Conservation (phyloP, 2,113 vertebrate species). For the Myotis yumanensis region DNA sequence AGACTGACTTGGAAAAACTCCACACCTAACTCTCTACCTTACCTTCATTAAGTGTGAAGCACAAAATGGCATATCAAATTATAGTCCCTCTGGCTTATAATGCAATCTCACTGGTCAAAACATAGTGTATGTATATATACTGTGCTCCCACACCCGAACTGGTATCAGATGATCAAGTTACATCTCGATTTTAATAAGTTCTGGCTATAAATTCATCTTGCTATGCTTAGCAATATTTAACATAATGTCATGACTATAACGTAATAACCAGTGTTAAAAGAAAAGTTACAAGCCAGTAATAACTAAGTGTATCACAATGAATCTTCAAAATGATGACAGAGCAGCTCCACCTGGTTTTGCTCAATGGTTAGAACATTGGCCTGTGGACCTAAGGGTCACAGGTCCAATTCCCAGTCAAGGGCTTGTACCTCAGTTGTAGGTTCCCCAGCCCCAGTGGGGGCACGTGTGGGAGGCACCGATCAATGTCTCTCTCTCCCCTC, state of each 20-base stretch:
- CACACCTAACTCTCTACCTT: background rate
- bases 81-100: background rate
- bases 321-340: slow-evolving; percentile 8
- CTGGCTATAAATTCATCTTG: background rate
- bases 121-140: background rate
- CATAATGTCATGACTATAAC: slow-evolving; percentile 17
- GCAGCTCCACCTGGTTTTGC: no score
- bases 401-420: no score
- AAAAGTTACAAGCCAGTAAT: background rate
- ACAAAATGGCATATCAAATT: background rate
- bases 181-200: background rate
- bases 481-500: no score
- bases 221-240: background rate
- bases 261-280: background rate
- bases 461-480: no score
- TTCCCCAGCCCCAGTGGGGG: no score
- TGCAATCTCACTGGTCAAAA: background rate
- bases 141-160: background rate
- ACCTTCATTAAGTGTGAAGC: background rate
- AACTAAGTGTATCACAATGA: slow-evolving; percentile 12
- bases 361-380: no score
- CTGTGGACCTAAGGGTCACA: no score
- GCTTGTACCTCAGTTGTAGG: no score
- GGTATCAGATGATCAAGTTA: background rate
- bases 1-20: background rate